Evolutionary conservation across 2,113 vertebrate species (phyloP).

Genomic region (Otus sunia): DNA sequence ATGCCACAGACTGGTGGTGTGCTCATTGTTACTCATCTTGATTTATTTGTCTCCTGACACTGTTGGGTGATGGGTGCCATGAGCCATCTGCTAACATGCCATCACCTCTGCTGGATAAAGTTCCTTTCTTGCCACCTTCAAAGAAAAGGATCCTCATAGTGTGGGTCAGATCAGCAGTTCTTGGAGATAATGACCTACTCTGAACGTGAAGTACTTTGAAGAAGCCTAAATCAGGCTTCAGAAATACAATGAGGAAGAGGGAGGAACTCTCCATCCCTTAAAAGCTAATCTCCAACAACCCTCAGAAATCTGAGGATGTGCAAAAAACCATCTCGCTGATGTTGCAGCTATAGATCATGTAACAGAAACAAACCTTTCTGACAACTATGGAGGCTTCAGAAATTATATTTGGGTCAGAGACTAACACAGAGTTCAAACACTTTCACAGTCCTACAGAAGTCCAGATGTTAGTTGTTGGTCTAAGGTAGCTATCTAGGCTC

Average conservation of each 20-base stretch:
- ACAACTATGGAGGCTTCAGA: background rate
- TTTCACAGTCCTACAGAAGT: background rate
- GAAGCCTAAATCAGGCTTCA: background rate
- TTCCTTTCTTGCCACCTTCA: background rate
- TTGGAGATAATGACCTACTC: accelerated
- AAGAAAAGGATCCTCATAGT: background rate
- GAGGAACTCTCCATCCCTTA: background rate
- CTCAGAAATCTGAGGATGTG: background rate
- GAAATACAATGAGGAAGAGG: background rate
- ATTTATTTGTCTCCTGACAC: background rate
- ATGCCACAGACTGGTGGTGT: accelerated
- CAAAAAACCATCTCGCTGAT: background rate
- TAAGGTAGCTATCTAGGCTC: background rate
- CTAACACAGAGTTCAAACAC: background rate
- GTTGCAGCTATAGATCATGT: background rate
- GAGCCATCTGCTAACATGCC: background rate
- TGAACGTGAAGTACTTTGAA: background rate
- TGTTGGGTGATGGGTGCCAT: background rate
- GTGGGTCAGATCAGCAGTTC: background rate
- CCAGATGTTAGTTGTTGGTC: background rate
- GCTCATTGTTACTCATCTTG: background rate
- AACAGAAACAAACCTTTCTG: background rate
- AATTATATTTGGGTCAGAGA: background rate
- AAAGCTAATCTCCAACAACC: background rate
- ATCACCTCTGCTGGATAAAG: background rate